phyloP scores from a whole-genome alignment of 2,113 vertebrate genomes.

The Vimba vimba region DNA sequence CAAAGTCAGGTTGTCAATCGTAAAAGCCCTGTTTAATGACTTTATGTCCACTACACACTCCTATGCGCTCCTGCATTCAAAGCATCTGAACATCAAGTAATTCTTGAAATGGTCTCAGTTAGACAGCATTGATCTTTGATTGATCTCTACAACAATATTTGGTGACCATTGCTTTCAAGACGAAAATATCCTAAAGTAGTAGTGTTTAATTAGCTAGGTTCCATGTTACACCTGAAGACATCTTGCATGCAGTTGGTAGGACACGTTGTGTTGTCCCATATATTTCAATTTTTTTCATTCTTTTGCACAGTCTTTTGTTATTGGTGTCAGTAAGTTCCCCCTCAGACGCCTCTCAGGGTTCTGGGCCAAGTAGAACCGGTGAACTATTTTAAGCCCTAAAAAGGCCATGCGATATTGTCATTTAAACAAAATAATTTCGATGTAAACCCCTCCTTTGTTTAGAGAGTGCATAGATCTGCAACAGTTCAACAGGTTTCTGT shows the following conservation, averaged over 20 bases:
- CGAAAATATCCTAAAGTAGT: neutral
- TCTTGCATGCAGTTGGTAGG: neutral
- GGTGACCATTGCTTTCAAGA: neutral
- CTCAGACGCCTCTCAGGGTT: conserved; percentile 52
- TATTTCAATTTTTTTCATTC: neutral
- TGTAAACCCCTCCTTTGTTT: conserved; percentile 74
- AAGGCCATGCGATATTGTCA: conserved; percentile 69
- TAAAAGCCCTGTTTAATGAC: neutral
- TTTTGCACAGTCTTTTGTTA: neutral
- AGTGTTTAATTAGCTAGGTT: no score
- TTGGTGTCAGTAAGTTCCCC: conserved; percentile 58
- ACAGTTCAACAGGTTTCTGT: conserved; percentile 54
- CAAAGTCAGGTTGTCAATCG: no score
- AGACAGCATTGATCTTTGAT: neutral
- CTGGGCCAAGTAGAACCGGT: conserved; percentile 59
- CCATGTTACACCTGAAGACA: neutral
- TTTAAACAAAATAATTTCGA: conserved; percentile 65
- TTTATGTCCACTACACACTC: neutral
- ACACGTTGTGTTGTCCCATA: neutral
- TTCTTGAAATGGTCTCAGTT: neutral
- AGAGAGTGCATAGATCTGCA: conserved; percentile 67
- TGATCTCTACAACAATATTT: neutral
- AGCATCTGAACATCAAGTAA: neutral
- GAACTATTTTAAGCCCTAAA: conserved; percentile 72
- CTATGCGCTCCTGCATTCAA: neutral